Evolutionary conservation across 2,113 vertebrate genomes (phyloP), one percentile per base, ranked within the genome.

Genomic region (Scartelaos histophorus): DNA sequence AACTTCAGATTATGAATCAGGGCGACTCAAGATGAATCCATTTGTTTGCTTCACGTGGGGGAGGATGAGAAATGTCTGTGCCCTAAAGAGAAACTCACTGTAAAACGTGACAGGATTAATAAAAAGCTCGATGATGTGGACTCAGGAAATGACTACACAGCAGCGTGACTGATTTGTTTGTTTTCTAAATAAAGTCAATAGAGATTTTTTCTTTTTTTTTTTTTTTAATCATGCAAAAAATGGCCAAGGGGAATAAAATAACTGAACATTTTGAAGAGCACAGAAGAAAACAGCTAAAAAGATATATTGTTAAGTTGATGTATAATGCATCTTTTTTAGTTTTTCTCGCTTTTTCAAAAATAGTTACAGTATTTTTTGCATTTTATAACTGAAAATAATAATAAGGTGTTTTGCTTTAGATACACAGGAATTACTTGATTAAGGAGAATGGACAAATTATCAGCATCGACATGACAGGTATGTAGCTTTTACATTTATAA

Each of bases 1-100:
- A 71, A 53, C 53, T 54, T 13, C 47, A 60, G 62, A 72, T 66
- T 64, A 57, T 74, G 35, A 79, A 74, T 64, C 80, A 79, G 65
- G 25, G 13, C 19, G 71, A 85, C 80, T 68, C 58, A 57, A 73
- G 73, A 85, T 87, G 24, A 86, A 79, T 73, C 34, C 81, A 80
- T 78, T 74, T 56, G 56, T 68, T 77, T 80, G 47, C 54, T 74
- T 78, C 56, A 38, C 76, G 66, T 70, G 69, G 25, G 58, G 29
- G 38, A 57, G 58, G 51, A 61, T 70, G 68, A 71, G 71, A 71
- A 66, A 69, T 60, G 47, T 79, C 60, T 34, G 13, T 54, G 25
- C 22, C 25, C 29, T 67, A 82, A 53, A 71, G 76, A 76, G 34
- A 66, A 47, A 47, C 75, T 82, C 19, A 61, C 51, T 25, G 34